Evolutionary conservation across 2,113 vertebrate species (phyloP), one percentile per base, ranked within the genome.

Genomic region (Pteropus alecto): DNA sequence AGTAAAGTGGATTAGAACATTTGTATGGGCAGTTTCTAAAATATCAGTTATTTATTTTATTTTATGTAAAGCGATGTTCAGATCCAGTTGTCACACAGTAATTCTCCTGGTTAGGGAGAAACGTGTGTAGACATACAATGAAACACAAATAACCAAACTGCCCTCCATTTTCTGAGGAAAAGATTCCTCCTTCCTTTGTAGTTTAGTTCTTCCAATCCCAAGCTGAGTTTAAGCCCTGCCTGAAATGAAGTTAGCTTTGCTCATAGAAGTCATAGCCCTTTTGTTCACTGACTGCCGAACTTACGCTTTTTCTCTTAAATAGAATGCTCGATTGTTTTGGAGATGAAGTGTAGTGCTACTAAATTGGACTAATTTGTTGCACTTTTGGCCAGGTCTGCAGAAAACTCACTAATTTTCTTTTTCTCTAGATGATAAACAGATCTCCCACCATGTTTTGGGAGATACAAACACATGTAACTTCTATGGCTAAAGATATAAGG

Each of bases 1-100:
- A 33, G 67, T 58, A 79, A 78, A 38, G 41, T 5, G 38, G 63
- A 89, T 86, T 48, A 81, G 88, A 91, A 92, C 92, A 93, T 93
- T 88, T 74, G 21, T 51, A 93, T 38, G 92, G 95, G 54, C 54
- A 43, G 81, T 71, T 93, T 96, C 85, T 73, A 84, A 96, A 85
- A 76, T 92, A 88, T 9, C 84, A 82, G n/a, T 60, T 63, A 88
- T 83, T 94, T 41, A 65, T 87, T 87, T 68, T 43, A 86, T 89
- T 61, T 58, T 76, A n/a, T 76, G 94, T 89, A 95, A 95, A 95
- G 84, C 4, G 18, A 56, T 9, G 38, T 51, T 94, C 35, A 65
- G 28, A 19, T 73, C 89, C 48, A 58, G 56, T 48, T 38, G 15
- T 73, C 65, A 68, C 30, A 61, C 1, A 84, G 92, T 82, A 54